Base-by-base conservation (phyloP, 2,888 invertebrate species). In the Tipula confusa region DNA sequence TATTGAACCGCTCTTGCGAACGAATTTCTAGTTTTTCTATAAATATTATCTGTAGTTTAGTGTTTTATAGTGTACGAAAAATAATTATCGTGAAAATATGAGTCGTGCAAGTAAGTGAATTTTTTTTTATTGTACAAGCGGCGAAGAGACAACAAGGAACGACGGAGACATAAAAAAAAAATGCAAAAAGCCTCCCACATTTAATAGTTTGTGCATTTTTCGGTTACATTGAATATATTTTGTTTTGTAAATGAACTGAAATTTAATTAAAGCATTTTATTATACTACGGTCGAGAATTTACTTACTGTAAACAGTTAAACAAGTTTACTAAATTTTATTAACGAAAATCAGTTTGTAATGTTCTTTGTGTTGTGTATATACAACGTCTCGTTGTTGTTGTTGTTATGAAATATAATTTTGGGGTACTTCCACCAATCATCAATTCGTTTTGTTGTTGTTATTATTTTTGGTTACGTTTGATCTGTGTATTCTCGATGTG, bases 41-140 rank as follows among this genome's bases (percentile, higher is more conserved):
- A 38, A 82, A 82, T 28, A 82, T 24, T 82, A 80, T 38, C 18
- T 13, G 9, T 29, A 24, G 28, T 82, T 82, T 36, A 82, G 36
- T 29, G 80, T 15, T 82, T 31, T 82, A 36, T 36, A 24, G 31
- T 82, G 24, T 36, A 7, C 2, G 1, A 13, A 13, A 36, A 82
- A 28, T 24, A 24, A 82, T 13, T 36, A 11, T n/a, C 33, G 82
- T 33, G 18, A 1, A 82, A 82, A 38, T 38, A 82, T 82, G 82
- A 82, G 82, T 33, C 38, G 82, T 24, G 33, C 82, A 43, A 82
- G 82, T 82, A 36, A 82, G 82, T 82, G 18, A 36, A 82, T 9
- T 82, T 36, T 29, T n/a, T n/a, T 29, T 0, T 80, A 80, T n/a
- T 80, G 11, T 80, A 18, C 28, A 6, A 6, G 31, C 29, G n/a